A percentile compares a stretch with the other conserved stretches of the same genome.
phyloP scores from a whole-genome alignment of 2,797 vertebrate genomes.

The Sylvilagus floridanus region DNA sequence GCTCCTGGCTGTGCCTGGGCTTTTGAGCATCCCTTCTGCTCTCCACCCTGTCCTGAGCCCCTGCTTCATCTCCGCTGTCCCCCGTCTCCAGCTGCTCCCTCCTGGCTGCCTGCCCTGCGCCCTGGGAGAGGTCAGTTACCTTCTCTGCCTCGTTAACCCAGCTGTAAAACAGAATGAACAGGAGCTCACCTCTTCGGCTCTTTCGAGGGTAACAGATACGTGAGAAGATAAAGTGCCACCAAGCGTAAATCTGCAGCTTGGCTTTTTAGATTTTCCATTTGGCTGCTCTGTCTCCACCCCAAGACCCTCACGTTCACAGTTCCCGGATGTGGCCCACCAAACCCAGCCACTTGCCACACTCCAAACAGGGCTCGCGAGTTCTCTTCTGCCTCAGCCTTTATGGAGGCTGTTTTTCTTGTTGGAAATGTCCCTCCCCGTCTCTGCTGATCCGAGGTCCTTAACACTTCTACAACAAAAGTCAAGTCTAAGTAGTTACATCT shows the following conservation, averaged over 20 bases:
- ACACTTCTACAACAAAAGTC: background rate
- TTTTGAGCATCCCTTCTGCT: no score
- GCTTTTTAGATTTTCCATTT: background rate
- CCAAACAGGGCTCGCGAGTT: background rate
- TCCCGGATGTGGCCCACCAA: background rate
- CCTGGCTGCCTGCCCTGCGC: background rate
- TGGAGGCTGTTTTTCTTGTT: background rate
- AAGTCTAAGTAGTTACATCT: background rate
- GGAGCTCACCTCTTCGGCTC: background rate
- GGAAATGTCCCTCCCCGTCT: background rate
- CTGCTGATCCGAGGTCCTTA: background rate
- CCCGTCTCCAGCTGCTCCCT: background rate
- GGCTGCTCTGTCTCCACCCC: background rate
- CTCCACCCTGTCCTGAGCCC: no score
- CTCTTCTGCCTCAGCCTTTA: background rate
- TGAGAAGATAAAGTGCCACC: conserved; percentile 20
- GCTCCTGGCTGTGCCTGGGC: no score
- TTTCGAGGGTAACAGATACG: background rate
- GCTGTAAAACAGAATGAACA: background rate
- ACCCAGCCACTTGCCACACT: background rate
- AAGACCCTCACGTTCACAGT: background rate
- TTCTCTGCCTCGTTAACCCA: background rate
- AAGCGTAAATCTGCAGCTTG: background rate
- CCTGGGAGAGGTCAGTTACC: background rate
- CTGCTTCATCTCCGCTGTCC: background rate